These are phyloP conservation scores for Betta splendens DNA, from an alignment of 2,797 vertebrate genomes.

Conservation along the genomic window DNA sequence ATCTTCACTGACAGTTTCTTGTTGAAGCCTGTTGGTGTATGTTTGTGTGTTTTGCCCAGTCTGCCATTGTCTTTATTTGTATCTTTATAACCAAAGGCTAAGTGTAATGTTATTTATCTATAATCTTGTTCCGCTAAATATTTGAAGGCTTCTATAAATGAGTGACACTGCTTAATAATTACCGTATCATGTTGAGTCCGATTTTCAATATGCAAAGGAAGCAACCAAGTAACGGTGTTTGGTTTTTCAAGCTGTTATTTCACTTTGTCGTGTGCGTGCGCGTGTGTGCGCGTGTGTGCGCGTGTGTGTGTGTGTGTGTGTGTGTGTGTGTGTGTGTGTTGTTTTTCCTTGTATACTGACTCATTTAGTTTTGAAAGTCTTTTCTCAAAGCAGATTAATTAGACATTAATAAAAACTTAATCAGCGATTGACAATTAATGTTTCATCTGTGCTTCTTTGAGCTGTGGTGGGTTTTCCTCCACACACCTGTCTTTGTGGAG, in stretches of 20 bases:
- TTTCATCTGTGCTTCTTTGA: not conserved
- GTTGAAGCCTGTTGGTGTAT: conserved; percentile 17
- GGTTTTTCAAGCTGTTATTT: conserved; percentile 21
- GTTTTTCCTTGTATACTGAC: conserved; percentile 43
- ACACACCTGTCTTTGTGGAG: not conserved
- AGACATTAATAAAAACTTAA: conserved; percentile 60
- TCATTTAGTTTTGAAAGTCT: conserved; percentile 51
- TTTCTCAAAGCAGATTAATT: conserved; percentile 49
- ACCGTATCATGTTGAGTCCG: conserved; percentile 16
- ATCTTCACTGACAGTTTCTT: not conserved
- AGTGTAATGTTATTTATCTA: conserved; percentile 26
- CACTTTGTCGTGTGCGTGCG: conserved; percentile 23
- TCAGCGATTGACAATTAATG: conserved; percentile 21
- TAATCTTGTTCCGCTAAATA: conserved; percentile 1
- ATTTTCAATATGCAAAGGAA: conserved; percentile 30
- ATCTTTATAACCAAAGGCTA: conserved; percentile 48
- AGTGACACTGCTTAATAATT: conserved; percentile 19
- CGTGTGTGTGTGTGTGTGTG: conserved; percentile 21
- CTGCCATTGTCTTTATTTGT: conserved; percentile 35
- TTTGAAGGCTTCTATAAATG: conserved; percentile 32
- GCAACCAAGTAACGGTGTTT: conserved; percentile 22
- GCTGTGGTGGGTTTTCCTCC: not conserved
- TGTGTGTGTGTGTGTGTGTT: conserved; percentile 22
- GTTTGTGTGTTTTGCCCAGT: conserved; percentile 27
- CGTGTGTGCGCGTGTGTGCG: conserved; percentile 5